These are phyloP conservation scores for Marisa cornuarietis DNA, from an alignment of 1,140 invertebrate species.

Conservation along the genomic window DNA sequence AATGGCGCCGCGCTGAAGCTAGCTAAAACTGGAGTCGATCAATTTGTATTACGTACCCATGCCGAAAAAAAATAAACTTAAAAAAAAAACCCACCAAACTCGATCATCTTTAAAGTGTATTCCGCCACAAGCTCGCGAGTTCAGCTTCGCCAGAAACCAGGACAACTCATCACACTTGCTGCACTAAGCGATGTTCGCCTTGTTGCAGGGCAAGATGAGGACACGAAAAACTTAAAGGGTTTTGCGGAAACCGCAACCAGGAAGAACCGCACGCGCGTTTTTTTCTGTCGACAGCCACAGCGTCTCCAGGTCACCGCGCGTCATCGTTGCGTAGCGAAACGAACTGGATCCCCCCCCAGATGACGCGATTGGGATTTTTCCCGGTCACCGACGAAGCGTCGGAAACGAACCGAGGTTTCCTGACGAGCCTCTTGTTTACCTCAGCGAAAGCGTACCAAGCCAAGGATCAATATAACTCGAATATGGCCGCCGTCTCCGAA, in stretches of 20 bases:
- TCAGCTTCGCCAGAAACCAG: conserved; percentile 1
- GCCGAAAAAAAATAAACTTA: background rate
- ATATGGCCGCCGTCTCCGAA: conserved; percentile 24
- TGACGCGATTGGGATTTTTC: background rate
- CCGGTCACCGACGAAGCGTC: no score
- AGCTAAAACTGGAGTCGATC: no score
- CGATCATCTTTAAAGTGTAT: background rate
- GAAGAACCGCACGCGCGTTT: background rate
- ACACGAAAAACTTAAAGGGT: conserved; percentile 9
- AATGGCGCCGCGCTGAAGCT: no score
- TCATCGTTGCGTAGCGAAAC: background rate
- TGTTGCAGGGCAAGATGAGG: conserved; percentile 11
- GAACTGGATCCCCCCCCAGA: background rate
- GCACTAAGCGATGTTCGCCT: conserved; percentile 21
- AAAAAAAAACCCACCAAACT: background rate
- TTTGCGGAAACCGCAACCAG: conserved; percentile 19
- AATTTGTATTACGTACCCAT: background rate
- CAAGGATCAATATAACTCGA: conserved; percentile 20
- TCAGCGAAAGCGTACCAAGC: conserved; percentile 17
- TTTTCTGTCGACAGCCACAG: background rate
- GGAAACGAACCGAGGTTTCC: conserved; percentile 8
- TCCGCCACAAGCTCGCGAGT: background rate
- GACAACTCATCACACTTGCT: conserved; percentile 22
- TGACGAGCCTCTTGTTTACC: conserved; percentile 25
- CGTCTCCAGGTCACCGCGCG: background rate